Evolutionary conservation across 2,113 vertebrate genomes (phyloP).

Genomic region (Fregata magnificens): DNA sequence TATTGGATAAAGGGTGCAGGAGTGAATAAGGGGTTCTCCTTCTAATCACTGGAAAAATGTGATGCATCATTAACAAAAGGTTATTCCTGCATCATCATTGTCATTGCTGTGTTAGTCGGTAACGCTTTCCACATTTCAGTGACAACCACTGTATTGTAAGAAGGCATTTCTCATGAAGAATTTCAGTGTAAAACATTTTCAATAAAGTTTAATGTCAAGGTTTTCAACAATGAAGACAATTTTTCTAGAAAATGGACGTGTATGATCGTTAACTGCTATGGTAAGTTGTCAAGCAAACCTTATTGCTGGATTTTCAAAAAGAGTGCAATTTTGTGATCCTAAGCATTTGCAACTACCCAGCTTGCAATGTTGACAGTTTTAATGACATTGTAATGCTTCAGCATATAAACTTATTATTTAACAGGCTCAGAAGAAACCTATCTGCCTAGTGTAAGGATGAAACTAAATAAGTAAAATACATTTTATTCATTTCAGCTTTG

Average conservation of each 20-base stretch:
- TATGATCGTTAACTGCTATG: not conserved
- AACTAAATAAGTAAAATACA: fast-evolving
- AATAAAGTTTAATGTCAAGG: not conserved
- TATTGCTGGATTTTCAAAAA: not conserved
- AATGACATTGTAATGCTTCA: not conserved
- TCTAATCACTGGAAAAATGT: not conserved
- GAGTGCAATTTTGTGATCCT: not conserved
- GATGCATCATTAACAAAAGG: not conserved
- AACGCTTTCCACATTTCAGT: not conserved
- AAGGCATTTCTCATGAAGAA: not conserved
- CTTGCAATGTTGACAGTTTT: not conserved
- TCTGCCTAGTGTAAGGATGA: not conserved
- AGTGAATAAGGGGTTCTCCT: not conserved
- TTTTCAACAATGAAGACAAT: not conserved
- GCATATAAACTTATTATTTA: not conserved
- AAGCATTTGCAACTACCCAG: not conserved
- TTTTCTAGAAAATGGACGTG: not conserved
- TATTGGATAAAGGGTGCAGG: not conserved
- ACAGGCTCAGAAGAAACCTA: not conserved
- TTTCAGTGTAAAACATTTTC: not conserved
- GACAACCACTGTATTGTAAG: not conserved
- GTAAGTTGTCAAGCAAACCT: not conserved
- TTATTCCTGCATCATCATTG: not conserved
- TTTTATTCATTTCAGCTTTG: not conserved
- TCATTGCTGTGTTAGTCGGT: not conserved